phyloP scores from a whole-genome alignment of 2,888 invertebrate species.

The Hyalella azteca region DNA sequence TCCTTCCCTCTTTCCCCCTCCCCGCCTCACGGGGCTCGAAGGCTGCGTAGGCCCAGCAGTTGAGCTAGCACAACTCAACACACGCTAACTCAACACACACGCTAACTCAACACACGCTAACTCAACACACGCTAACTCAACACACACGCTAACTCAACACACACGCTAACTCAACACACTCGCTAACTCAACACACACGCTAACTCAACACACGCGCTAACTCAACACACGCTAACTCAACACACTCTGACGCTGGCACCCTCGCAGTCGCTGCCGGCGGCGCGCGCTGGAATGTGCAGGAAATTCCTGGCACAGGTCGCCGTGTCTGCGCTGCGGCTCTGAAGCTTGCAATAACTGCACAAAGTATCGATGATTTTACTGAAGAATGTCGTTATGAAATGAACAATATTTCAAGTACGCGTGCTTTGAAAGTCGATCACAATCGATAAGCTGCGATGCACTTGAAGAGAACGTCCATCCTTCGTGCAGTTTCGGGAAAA shows the following conservation, averaged over 20 bases:
- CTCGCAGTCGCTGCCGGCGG: not conserved
- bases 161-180: not conserved
- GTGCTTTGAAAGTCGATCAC: too few relatives aligned
- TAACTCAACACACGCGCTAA: too few relatives aligned
- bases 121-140: not conserved
- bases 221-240: not conserved
- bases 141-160: too few relatives aligned
- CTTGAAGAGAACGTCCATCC: too few relatives aligned
- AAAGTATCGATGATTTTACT: too few relatives aligned
- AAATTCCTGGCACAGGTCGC: not conserved
- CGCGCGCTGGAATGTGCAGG: not conserved
- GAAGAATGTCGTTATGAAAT: too few relatives aligned
- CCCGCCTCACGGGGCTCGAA: not conserved
- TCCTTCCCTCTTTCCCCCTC: not conserved
- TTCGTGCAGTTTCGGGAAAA: too few relatives aligned
- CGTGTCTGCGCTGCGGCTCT: too few relatives aligned
- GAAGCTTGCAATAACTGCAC: too few relatives aligned
- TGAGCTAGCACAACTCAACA: not conserved
- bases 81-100: not conserved
- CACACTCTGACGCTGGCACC: not conserved
- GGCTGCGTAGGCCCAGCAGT: not conserved
- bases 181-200: too few relatives aligned
- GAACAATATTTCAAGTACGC: too few relatives aligned
- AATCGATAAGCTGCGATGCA: too few relatives aligned
- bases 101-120: not conserved